phyloP scores from a whole-genome alignment of 2,888 invertebrate genomes.

The Tachina grossa region DNA sequence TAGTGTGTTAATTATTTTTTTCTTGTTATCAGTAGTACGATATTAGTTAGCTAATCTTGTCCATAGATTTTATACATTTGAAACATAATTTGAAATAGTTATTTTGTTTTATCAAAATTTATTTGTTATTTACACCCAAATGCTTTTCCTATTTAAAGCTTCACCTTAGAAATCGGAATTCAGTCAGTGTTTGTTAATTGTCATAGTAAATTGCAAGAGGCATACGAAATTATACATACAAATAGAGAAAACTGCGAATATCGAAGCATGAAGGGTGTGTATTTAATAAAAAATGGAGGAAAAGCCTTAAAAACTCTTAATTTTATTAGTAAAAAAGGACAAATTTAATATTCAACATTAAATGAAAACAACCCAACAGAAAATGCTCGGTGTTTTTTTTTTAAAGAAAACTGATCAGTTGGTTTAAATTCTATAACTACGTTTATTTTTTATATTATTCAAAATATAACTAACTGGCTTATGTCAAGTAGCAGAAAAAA shows the following conservation, averaged over 20 bases:
- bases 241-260: not conserved
- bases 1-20: not conserved
- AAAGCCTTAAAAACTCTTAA: too few relatives aligned
- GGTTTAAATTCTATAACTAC: too few relatives aligned
- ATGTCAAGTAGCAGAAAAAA: too few relatives aligned
- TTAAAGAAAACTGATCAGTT: too few relatives aligned
- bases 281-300: not conserved
- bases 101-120: slow-evolving; percentile 24
- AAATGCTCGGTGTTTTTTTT: too few relatives aligned
- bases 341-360: too few relatives aligned
- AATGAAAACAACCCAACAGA: too few relatives aligned
- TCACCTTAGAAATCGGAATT: not conserved
- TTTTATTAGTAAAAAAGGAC: too few relatives aligned
- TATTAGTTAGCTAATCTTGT: slow-evolving; percentile 48
- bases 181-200: slow-evolving; percentile 46
- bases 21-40: slow-evolving; percentile 5
- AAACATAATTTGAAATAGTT: slow-evolving; percentile 29
- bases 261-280: slow-evolving; percentile 49
- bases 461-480: too few relatives aligned
- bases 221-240: not conserved
- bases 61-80: slow-evolving; percentile 8
- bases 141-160: slow-evolving; percentile 48
- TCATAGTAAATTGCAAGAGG: slow-evolving; percentile 1
- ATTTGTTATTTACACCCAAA: not conserved
- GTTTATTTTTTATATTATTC: too few relatives aligned